A percentile compares a stretch with the other conserved stretches of the same genome.
phyloP scores from a whole-genome alignment of 1,140 invertebrate species.

The Drosophila lacertosa region DNA sequence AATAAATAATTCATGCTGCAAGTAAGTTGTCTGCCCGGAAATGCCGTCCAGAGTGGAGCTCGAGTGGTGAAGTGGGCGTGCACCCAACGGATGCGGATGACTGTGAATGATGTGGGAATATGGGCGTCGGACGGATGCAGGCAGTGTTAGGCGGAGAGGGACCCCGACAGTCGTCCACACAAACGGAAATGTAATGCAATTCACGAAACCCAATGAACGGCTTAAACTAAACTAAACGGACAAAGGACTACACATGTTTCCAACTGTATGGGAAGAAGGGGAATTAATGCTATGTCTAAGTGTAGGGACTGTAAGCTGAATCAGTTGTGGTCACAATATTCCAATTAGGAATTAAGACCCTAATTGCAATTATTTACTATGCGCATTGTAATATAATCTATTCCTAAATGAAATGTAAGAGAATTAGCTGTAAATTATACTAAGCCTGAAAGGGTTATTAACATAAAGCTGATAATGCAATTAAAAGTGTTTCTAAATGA shows the following conservation, averaged over 20 bases:
- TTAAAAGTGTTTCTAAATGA: too few relatives aligned
- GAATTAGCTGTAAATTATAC: not conserved
- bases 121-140: conserved; percentile 30
- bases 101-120: conserved; percentile 36
- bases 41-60: conserved; percentile 45
- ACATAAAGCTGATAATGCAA: not conserved
- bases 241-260: conserved; percentile 25
- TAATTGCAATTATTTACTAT: conserved; percentile 1
- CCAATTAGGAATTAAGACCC: conserved; percentile 2
- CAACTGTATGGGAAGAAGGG: not conserved
- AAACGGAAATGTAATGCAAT: conserved; percentile 70
- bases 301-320: not conserved
- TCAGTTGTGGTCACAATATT: not conserved
- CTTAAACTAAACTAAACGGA: conserved; percentile 43
- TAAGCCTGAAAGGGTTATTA: not conserved
- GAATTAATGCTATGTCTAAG: not conserved
- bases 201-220: conserved; percentile 62
- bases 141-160: conserved; percentile 27
- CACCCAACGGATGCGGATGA: conserved; percentile 30
- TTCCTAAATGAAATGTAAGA: not conserved
- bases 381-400: not conserved
- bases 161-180: conserved; percentile 25
- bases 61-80: conserved; percentile 28
- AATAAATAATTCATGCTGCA: conserved; percentile 78
- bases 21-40: conserved; percentile 60